phyloP scores from a whole-genome alignment of 2,113 vertebrate genomes.

The Prolemur simus region DNA sequence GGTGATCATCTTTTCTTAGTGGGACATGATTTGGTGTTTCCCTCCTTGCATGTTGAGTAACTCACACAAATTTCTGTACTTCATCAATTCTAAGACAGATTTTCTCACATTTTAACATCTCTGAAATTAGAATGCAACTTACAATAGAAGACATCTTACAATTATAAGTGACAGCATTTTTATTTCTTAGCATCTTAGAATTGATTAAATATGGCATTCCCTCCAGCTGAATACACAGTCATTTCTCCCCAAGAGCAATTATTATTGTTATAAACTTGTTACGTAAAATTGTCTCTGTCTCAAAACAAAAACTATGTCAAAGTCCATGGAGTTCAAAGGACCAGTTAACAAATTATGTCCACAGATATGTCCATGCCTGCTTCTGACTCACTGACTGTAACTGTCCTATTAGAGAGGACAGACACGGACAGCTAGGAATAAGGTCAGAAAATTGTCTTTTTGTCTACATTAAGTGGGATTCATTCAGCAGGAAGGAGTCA shows the following conservation, averaged over 20 bases:
- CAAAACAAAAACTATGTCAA: not conserved
- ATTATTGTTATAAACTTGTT: constrained; percentile 13
- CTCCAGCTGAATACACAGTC: not conserved
- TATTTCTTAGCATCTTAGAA: constrained; percentile 26
- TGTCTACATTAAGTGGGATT: not conserved
- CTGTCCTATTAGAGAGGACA: not conserved
- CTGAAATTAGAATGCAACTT: constrained; percentile 26
- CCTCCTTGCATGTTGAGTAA: not conserved
- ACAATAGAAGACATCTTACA: not conserved
- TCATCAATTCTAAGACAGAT: not conserved
- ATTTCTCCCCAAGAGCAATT: constrained; percentile 19
- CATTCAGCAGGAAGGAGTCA: not conserved
- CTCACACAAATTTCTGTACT: not conserved
- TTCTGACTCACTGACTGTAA: not conserved
- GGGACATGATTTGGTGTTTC: not conserved
- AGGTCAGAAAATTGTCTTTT: not conserved
- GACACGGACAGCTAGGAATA: not conserved
- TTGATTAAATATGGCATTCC: constrained; percentile 48
- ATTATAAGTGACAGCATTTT: constrained; percentile 18
- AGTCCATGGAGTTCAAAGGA: not conserved
- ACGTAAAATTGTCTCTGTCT: not conserved
- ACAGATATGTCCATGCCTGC: not conserved
- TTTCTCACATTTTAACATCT: constrained; percentile 5
- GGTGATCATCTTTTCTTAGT: not conserved
- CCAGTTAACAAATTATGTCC: not conserved